Evolutionary conservation across 2,797 vertebrate genomes (phyloP).

Genomic region (Melanotaenia trifasciata): DNA sequence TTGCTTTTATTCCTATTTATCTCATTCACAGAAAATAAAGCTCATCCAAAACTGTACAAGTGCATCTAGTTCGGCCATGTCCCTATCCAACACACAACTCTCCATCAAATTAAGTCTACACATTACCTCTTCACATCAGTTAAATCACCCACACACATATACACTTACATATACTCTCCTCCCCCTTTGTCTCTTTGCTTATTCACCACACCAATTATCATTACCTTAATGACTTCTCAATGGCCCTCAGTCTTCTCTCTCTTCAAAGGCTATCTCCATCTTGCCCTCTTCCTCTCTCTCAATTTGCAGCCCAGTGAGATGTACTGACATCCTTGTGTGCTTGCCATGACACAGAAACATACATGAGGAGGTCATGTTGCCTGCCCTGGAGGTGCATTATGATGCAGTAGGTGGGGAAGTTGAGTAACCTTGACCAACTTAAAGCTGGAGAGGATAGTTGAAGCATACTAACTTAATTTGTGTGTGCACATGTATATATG

Average conservation of each 20-base stretch:
- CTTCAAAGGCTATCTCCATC: conserved; percentile 78
- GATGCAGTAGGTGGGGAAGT: conserved; percentile 52
- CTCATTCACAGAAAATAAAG: conserved; percentile 20
- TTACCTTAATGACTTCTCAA: conserved; percentile 84
- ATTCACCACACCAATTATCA: conserved; percentile 80
- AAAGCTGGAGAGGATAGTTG: conserved; percentile 45
- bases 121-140: conserved; percentile 61
- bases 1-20: conserved; percentile 20
- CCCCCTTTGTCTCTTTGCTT: conserved; percentile 76
- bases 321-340: conserved; percentile 63
- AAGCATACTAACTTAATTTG: conserved; percentile 33
- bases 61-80: not conserved
- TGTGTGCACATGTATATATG: conserved; percentile 11
- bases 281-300: conserved; percentile 68
- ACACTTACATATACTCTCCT: conserved; percentile 41
- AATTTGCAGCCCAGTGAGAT: conserved; percentile 74
- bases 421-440: conserved; percentile 37
- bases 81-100: conserved; percentile 49
- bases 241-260: conserved; percentile 69
- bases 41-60: conserved; percentile 7
- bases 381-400: conserved; percentile 31
- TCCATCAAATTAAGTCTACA: conserved; percentile 68
- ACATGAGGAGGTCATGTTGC: conserved; percentile 21
- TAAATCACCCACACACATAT: conserved; percentile 18
- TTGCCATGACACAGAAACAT: conserved; percentile 23